Evolutionary conservation across 2,797 vertebrate genomes (phyloP).

Genomic region (Peromyscus aztecus): DNA sequence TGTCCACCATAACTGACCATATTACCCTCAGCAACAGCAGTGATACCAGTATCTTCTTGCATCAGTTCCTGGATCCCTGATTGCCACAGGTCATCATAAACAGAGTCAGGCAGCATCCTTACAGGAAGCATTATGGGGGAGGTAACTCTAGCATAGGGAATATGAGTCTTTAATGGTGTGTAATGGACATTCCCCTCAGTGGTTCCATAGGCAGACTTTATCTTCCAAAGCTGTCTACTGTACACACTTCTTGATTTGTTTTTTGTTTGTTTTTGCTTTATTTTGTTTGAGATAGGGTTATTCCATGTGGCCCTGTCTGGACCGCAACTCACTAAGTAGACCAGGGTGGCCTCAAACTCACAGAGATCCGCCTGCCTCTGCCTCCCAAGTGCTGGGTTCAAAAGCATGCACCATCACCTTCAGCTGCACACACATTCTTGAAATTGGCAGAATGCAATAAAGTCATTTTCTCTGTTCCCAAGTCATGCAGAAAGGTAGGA

Average conservation of each 20-base stretch:
- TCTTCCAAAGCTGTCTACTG: slow-evolving; percentile 3
- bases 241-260: not conserved
- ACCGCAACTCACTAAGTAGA: not conserved
- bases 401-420: not conserved
- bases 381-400: not conserved
- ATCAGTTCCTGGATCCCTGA: not conserved
- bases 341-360: not conserved
- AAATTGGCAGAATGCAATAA: slow-evolving; percentile 30
- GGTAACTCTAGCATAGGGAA: not conserved
- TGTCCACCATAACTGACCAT: not conserved
- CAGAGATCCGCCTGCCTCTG: not conserved
- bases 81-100: not conserved
- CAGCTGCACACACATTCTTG: not conserved
- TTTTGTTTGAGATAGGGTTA: not conserved
- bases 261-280: not conserved
- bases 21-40: not conserved
- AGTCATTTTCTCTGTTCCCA: not conserved
- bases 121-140: not conserved
- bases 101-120: not conserved
- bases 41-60: not conserved
- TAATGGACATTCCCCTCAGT: not conserved
- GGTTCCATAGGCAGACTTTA: not conserved
- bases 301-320: not conserved
- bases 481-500: not conserved
- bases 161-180: not conserved